Conservation (phyloP, 1,140 invertebrate genomes). For the Rhagoletis zephyria region DNA sequence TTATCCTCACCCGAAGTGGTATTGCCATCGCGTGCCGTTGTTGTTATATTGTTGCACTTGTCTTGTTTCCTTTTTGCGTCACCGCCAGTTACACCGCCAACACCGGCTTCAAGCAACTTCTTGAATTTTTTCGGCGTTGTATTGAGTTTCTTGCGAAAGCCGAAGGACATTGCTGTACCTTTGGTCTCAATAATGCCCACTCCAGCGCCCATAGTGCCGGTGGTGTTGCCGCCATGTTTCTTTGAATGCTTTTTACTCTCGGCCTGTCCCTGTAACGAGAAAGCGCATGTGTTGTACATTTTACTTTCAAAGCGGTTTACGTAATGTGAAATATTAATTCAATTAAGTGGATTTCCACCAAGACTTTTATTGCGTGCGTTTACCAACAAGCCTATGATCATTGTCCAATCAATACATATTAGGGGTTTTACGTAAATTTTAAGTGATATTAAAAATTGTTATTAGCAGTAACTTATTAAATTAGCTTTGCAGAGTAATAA, state of each 20-base stretch:
- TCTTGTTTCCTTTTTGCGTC: conserved; percentile 56
- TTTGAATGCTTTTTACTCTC: conserved; percentile 71
- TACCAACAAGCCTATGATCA: too few relatives aligned
- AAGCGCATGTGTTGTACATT: neutral
- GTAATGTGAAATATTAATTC: too few relatives aligned
- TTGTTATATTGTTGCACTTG: conserved; percentile 52
- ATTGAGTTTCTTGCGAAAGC: conserved; percentile 73
- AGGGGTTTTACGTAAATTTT: too few relatives aligned
- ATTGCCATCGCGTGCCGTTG: conserved; percentile 27
- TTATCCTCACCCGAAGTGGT: neutral
- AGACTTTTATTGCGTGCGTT: too few relatives aligned
- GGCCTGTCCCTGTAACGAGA: conserved; percentile 66
- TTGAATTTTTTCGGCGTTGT: conserved; percentile 71
- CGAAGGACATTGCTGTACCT: conserved; percentile 74
- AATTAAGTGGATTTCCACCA: too few relatives aligned
- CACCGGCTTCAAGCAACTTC: conserved; percentile 66
- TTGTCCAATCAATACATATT: too few relatives aligned
- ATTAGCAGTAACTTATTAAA: too few relatives aligned
- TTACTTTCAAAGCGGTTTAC: too few relatives aligned
- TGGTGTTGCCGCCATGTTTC: conserved; percentile 51
- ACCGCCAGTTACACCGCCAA: conserved; percentile 52
- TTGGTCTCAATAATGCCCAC: conserved; percentile 67
- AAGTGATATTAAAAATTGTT: too few relatives aligned
- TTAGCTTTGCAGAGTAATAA: too few relatives aligned
- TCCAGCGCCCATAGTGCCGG: conserved; percentile 10